Percentiles rank a stretch among this genome's conserved stretches.
phyloP scores from a whole-genome alignment of 2,888 invertebrate genomes.

The Cosmorhoe ocellata region DNA sequence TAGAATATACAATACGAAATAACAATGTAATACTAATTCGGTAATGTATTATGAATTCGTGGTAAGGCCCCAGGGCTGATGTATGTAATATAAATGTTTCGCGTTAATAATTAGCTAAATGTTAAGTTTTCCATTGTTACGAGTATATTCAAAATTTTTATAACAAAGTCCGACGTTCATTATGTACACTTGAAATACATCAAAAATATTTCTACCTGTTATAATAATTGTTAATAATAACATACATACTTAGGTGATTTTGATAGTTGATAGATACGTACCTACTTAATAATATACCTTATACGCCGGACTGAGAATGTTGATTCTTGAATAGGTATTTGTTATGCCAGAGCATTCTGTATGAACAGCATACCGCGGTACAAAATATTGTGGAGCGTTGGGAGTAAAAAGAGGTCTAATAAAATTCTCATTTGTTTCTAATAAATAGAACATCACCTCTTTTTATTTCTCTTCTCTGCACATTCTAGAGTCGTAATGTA shows the following conservation, averaged over 20 bases:
- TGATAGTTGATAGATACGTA: too few species aligned
- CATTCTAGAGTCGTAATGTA: not conserved
- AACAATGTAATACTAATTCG: too few species aligned
- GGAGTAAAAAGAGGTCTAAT: not conserved
- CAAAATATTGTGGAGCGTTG: conserved; percentile 4
- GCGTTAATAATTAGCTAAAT: not conserved
- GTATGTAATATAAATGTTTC: too few species aligned
- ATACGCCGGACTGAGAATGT: not conserved
- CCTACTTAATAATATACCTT: not conserved
- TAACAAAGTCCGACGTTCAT: conserved; percentile 2
- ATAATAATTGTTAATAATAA: too few species aligned
- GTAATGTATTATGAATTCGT: too few species aligned
- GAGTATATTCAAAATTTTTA: conserved; percentile 1
- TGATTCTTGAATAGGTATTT: not conserved
- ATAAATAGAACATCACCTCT: too few species aligned
- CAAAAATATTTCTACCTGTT: too few species aligned
- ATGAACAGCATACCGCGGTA: conserved; percentile 4
- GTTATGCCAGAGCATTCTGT: conserved; percentile 14
- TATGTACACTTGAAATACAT: too few species aligned
- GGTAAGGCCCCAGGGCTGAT: too few species aligned
- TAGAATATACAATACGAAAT: too few species aligned
- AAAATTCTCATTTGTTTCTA: too few species aligned
- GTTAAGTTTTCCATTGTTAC: conserved; percentile 4
- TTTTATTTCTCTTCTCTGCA: not conserved
- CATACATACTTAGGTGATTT: too few species aligned